Percentiles rank a stretch among this genome's conserved stretches.
phyloP scores from a whole-genome alignment of 1,140 invertebrate species.

The Protaetia brevitarsis region DNA sequence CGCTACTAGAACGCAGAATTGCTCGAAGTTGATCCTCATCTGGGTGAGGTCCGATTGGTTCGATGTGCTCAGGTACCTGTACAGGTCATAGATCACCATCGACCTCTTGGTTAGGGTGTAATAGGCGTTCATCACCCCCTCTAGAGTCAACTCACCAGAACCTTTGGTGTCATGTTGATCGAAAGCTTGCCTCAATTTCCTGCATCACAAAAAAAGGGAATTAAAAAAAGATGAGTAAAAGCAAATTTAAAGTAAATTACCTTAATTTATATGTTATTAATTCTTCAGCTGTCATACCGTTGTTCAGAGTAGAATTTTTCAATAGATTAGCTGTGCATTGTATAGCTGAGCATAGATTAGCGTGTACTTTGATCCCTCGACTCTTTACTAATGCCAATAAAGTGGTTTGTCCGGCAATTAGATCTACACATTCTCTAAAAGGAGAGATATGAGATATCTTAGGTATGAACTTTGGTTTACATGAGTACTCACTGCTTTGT shows the following conservation, averaged over 20 bases:
- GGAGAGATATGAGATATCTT: constrained; percentile 17
- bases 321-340: constrained; percentile 61
- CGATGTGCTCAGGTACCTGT: constrained; percentile 36
- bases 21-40: constrained; percentile 50
- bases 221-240: no score
- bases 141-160: constrained; percentile 38
- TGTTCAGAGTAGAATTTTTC: constrained; percentile 38
- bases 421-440: constrained; percentile 62
- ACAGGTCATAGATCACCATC: constrained; percentile 39
- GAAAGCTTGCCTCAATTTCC: constrained; percentile 44
- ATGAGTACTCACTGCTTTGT: constrained; percentile 65
- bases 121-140: constrained; percentile 42
- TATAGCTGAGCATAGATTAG: constrained; percentile 59
- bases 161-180: constrained; percentile 40
- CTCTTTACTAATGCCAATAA: constrained; percentile 63
- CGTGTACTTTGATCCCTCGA: constrained; percentile 61
- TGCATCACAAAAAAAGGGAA: constrained; percentile 31
- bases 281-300: constrained; percentile 42
- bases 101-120: constrained; percentile 41
- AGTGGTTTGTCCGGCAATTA: constrained; percentile 60
- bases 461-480: not conserved
- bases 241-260: constrained; percentile 30
- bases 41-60: constrained; percentile 24
- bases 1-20: constrained; percentile 56
- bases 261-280: constrained; percentile 45